Conservation (phyloP, 2,888 invertebrate genomes). For the Melitaea athalia region DNA sequence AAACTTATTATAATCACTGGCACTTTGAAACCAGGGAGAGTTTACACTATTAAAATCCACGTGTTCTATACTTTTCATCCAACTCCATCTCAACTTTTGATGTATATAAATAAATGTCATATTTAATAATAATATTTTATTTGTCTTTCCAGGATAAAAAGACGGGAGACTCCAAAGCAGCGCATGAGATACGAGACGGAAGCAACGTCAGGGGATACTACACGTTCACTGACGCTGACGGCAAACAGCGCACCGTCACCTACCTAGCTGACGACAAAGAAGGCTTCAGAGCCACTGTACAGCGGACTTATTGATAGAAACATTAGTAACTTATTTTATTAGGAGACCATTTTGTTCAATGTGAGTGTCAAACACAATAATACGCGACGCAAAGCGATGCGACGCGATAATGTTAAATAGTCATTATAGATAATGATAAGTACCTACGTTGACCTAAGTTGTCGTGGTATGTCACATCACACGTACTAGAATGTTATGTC, state of each 20-base stretch:
- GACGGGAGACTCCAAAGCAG: slow-evolving; percentile 62
- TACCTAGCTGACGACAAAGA: slow-evolving; percentile 61
- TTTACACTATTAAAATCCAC: no score
- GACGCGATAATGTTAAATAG: no score
- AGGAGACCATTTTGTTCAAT: background rate
- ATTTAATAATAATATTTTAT: background rate
- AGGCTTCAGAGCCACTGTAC: slow-evolving; percentile 60
- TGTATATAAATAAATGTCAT: no score
- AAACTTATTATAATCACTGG: no score
- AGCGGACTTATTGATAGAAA: slow-evolving; percentile 41
- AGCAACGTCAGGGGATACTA: slow-evolving; percentile 64
- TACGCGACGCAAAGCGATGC: no score
- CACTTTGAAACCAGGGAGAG: no score
- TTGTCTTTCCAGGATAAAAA: slow-evolving; percentile 57
- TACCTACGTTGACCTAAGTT: no score
- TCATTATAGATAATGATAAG: no score
- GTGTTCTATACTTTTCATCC: no score
- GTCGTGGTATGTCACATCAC: no score
- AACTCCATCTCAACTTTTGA: background rate
- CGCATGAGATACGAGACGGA: slow-evolving; percentile 57
- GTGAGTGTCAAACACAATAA: no score
- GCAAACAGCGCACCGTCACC: slow-evolving; percentile 63
- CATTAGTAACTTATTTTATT: background rate
- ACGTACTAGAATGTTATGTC: no score
- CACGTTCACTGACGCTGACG: slow-evolving; percentile 63